These are phyloP conservation scores for Cyprinella venusta DNA, from an alignment of 2,797 vertebrate genomes.

Conservation along the genomic window DNA sequence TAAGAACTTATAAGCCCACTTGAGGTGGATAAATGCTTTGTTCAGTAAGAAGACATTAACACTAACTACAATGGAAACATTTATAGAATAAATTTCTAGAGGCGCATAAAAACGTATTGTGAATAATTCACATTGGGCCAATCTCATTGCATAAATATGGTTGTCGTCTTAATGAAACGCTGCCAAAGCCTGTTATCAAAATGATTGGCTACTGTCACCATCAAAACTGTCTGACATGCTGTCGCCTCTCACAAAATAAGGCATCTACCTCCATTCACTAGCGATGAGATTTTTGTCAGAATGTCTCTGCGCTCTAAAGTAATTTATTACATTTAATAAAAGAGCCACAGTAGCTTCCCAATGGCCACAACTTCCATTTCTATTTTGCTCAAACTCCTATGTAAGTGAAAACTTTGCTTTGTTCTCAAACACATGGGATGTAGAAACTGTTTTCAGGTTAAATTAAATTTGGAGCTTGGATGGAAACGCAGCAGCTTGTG, in stretches of 20 bases:
- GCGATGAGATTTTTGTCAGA: not conserved
- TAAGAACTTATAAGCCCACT: not conserved
- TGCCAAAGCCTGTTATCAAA: not conserved
- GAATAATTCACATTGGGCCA: not conserved
- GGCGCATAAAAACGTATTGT: not conserved
- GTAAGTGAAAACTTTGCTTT: not conserved
- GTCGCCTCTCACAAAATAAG: not conserved
- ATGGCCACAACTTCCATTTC: slow-evolving; percentile 4
- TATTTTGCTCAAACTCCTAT: slow-evolving; percentile 1
- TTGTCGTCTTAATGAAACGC: not conserved
- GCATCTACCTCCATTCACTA: not conserved
- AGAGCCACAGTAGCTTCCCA: not conserved
- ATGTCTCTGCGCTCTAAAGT: slow-evolving; percentile 2
- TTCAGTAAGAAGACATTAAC: not conserved
- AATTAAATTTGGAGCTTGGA: not conserved
- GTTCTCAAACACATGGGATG: not conserved
- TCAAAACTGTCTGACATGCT: not conserved
- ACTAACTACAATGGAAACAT: not conserved
- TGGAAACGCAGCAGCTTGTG: not conserved
- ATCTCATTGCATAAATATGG: not conserved
- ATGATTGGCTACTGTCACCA: not conserved
- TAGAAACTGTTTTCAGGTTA: not conserved
- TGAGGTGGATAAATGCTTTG: not conserved
- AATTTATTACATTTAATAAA: slow-evolving; percentile 15
- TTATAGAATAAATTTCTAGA: not conserved